Evolutionary conservation across 2,113 vertebrate genomes (phyloP).

Genomic region (Sus scrofa): T2T-Sscrofa CM000812.6:173455501-173456000

Average conservation of each 20-base stretch:
- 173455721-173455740: background rate
- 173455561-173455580: background rate
- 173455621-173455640: background rate
- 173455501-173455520: background rate
- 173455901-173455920: background rate
- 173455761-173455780: background rate
- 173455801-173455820: background rate
- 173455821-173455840: background rate
- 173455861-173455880: background rate
- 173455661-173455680: background rate
- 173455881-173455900: background rate
- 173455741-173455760: background rate
- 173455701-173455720: background rate
- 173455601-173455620: background rate
- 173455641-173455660: background rate
- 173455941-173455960: background rate
- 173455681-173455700: accelerated
- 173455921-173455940: background rate
- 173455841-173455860: background rate
- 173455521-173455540: background rate
- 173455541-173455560: background rate
- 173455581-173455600: background rate
- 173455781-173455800: background rate
- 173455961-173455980: background rate
- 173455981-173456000: background rate